A percentile compares a stretch with the other conserved stretches of the same genome.
Conservation (phyloP, 2,797 vertebrate genomes). For the Pygocentrus nattereri region DNA sequence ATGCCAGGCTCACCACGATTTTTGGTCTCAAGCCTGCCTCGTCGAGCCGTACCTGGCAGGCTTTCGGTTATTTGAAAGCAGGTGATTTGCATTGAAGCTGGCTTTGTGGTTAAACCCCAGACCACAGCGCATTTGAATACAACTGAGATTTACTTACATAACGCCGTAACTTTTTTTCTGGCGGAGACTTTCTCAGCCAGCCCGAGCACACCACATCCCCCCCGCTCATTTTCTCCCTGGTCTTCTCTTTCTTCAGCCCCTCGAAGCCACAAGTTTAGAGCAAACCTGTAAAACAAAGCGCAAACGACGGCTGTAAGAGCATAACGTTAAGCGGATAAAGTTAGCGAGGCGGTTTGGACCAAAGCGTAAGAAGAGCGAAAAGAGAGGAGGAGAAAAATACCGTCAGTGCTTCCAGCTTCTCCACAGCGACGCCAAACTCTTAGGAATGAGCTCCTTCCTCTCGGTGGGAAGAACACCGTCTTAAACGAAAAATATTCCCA, state of each 20-base stretch:
- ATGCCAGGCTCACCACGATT: no score
- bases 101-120: conserved; percentile 44
- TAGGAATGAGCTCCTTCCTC: conserved; percentile 30
- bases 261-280: conserved; percentile 62
- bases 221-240: conserved; percentile 85
- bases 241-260: conserved; percentile 54
- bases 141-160: conserved; percentile 90
- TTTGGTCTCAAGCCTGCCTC: no score
- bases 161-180: conserved; percentile 99
- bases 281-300: conserved; percentile 54
- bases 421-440: conserved; percentile 48
- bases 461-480: conserved; percentile 2
- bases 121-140: conserved; percentile 33
- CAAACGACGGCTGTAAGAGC: conserved; percentile 9
- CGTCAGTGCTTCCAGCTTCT: conserved; percentile 63
- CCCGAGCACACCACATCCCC: conserved; percentile 95
- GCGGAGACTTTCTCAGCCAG: conserved; percentile 98
- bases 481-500: no score
- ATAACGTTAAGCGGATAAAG: background rate
- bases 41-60: no score
- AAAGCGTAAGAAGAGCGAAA: background rate
- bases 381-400: conserved; percentile 56
- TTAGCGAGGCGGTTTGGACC: background rate
- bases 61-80: conserved; percentile 35
- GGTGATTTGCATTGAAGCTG: conserved; percentile 47